Percentiles rank a stretch among this genome's conserved stretches.
These are phyloP conservation scores for Ctenochaetus hawaiiensis DNA, from an alignment of 2,797 vertebrate genomes.

Conservation along the genomic window DNA sequence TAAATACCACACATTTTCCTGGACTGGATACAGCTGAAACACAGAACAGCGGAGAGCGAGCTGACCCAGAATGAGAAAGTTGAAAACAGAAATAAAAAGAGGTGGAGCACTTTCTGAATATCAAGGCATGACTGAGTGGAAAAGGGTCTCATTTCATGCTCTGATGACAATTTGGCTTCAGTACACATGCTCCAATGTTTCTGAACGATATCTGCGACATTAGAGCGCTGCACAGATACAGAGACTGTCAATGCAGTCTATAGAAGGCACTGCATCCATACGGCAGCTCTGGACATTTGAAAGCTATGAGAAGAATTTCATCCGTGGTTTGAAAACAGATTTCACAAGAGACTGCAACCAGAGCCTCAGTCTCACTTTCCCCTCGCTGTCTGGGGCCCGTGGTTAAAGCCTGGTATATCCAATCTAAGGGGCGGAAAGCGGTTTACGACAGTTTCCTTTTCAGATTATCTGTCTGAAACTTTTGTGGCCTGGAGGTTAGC, in stretches of 20 bases:
- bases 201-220: conserved; percentile 12
- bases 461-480: conserved; percentile 82
- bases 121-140: conserved; percentile 20
- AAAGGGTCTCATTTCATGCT: conserved; percentile 33
- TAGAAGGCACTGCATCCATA: conserved; percentile 5
- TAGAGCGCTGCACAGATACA: conserved; percentile 4
- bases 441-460: conserved; percentile 80
- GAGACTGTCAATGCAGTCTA: conserved; percentile 6
- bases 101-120: conserved; percentile 19
- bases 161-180: background rate
- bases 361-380: conserved; percentile 59
- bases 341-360: conserved; percentile 67
- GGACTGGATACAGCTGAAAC: conserved; percentile 37
- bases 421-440: conserved; percentile 61
- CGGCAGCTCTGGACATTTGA: conserved; percentile 44
- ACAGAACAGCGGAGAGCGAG: conserved; percentile 22
- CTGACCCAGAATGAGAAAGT: conserved; percentile 29
- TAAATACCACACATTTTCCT: conserved; percentile 66
- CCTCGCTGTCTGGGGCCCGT: conserved; percentile 58
- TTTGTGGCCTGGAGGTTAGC: conserved; percentile 69
- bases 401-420: conserved; percentile 48
- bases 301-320: conserved; percentile 78
- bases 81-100: conserved; percentile 52
- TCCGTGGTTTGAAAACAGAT: conserved; percentile 79
- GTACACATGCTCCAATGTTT: conserved; percentile 5